A percentile compares a stretch with the other conserved stretches of the same genome.
Evolutionary conservation across 2,113 vertebrate genomes (phyloP).

Genomic region (Lonchura striata): DNA sequence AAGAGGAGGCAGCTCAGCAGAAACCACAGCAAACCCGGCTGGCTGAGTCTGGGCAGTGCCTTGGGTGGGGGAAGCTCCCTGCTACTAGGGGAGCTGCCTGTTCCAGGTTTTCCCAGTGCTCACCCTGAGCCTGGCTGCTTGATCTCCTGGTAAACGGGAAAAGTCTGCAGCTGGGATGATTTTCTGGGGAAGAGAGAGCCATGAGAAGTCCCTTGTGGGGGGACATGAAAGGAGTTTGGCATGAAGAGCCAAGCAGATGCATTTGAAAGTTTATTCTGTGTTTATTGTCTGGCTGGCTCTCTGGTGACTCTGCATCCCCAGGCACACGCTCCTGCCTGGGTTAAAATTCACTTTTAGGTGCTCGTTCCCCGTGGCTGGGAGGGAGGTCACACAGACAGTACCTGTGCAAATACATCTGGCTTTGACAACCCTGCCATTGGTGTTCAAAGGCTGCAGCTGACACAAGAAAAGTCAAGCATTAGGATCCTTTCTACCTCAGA

Average conservation of each 20-base stretch:
- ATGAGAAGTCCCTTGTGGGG: neutral
- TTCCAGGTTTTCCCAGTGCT: neutral
- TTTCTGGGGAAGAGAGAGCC: neutral
- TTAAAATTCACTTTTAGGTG: neutral
- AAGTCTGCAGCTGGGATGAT: neutral
- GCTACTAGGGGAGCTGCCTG: neutral
- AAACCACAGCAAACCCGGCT: neutral
- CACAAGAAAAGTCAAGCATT: neutral
- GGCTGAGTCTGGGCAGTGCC: neutral
- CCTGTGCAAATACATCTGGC: conserved; percentile 6
- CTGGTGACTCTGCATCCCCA: neutral
- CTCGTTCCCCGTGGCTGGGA: neutral
- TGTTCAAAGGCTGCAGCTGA: neutral
- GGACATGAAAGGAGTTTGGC: neutral
- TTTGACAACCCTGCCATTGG: neutral
- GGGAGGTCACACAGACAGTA: neutral
- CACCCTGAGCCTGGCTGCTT: neutral
- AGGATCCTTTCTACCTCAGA: conserved; percentile 23
- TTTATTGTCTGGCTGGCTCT: neutral
- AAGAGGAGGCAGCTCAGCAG: neutral
- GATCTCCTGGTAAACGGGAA: neutral
- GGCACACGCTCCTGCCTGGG: neutral
- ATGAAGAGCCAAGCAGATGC: neutral
- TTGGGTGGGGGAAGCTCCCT: conserved; percentile 1
- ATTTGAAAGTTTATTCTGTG: neutral